Conservation (phyloP, 2,888 invertebrate genomes). For the Rugalucina vietnamica region DNA sequence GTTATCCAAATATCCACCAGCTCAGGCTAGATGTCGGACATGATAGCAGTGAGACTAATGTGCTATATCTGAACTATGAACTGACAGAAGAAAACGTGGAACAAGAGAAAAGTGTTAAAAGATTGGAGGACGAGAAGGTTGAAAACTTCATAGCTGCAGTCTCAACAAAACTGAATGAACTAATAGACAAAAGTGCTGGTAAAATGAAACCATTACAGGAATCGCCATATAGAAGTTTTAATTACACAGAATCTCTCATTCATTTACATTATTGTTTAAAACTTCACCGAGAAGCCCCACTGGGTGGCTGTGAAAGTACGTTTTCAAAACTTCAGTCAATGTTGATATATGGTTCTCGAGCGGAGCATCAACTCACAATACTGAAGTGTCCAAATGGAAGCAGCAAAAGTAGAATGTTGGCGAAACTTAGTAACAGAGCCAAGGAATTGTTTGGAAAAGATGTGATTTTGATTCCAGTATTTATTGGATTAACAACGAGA, state of each 20-base stretch:
- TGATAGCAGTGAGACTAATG: not conserved
- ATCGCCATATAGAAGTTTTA: slow-evolving; percentile 26
- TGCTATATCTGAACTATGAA: not conserved
- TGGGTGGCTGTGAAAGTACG: slow-evolving; percentile 40
- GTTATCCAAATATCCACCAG: not conserved
- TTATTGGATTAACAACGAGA: slow-evolving; percentile 59
- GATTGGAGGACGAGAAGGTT: slow-evolving; percentile 53
- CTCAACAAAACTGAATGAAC: slow-evolving; percentile 43
- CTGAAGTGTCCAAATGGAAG: slow-evolving; percentile 58
- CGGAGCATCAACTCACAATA: slow-evolving; percentile 61
- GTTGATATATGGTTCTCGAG: slow-evolving; percentile 55
- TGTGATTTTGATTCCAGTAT: slow-evolving; percentile 59
- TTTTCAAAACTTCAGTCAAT: slow-evolving; percentile 58
- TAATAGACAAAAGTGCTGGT: slow-evolving; percentile 16
- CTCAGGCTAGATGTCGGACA: slow-evolving; percentile 14
- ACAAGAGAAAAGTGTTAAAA: not conserved
- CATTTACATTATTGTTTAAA: slow-evolving; percentile 61
- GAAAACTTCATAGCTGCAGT: slow-evolving; percentile 57
- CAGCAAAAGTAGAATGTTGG: slow-evolving; percentile 59
- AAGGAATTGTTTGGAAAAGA: slow-evolving; percentile 65
- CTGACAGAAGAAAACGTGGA: not conserved
- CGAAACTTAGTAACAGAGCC: slow-evolving; percentile 53
- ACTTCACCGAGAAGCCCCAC: slow-evolving; percentile 24
- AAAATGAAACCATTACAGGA: not conserved
- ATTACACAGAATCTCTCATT: slow-evolving; percentile 53